Evolutionary conservation across 2,888 invertebrate genomes (phyloP).

Genomic region (Sepiola atlantica): DNA sequence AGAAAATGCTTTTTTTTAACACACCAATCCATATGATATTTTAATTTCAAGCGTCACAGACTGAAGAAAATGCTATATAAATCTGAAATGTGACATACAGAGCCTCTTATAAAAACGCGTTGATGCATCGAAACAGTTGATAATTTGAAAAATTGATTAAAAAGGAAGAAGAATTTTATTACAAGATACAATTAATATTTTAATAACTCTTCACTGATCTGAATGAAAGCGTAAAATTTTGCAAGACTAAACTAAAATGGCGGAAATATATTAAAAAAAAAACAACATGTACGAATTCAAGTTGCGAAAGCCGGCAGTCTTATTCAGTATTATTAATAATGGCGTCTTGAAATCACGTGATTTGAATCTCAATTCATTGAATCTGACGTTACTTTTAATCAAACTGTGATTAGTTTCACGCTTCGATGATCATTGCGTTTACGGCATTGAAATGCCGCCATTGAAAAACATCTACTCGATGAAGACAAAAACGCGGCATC

Average conservation of each 20-base stretch:
- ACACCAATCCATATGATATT: too few relatives aligned
- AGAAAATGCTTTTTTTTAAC: too few relatives aligned
- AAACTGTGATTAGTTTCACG: slow-evolving; percentile 19
- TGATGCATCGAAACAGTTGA: background rate
- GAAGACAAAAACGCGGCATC: background rate
- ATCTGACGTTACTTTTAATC: background rate
- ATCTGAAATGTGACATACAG: too few relatives aligned
- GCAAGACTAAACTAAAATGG: background rate
- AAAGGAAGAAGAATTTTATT: background rate
- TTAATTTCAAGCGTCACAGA: too few relatives aligned
- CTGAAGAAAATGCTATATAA: too few relatives aligned
- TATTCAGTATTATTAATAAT: background rate
- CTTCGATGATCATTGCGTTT: background rate
- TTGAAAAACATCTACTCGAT: background rate
- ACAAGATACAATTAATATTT: background rate
- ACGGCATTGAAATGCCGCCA: background rate
- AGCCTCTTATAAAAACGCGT: too few relatives aligned
- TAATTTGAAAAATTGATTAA: background rate
- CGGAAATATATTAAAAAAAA: background rate
- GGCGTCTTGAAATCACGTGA: background rate
- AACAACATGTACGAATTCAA: background rate
- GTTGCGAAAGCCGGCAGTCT: background rate
- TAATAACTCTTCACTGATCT: background rate
- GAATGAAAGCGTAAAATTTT: background rate
- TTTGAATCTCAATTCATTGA: slow-evolving; percentile 16